Evolutionary conservation across 2,113 vertebrate genomes (phyloP).

Genomic region (Oncorhynchus mykiss): DNA sequence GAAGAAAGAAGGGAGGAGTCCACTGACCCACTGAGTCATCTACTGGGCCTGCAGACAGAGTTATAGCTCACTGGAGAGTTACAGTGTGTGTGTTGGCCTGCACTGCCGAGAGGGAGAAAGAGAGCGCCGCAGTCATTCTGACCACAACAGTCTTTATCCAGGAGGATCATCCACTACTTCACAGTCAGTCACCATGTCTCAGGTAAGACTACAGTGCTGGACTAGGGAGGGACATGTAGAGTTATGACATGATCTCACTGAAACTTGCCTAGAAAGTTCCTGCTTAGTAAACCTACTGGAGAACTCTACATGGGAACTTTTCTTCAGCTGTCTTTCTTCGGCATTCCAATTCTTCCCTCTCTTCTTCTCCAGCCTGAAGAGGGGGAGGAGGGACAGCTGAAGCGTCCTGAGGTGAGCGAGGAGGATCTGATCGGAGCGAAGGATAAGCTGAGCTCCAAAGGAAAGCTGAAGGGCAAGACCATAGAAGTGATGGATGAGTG

Average conservation of each 20-base stretch:
- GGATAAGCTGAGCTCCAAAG: slow-evolving; percentile 56
- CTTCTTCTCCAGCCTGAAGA: slow-evolving; percentile 44
- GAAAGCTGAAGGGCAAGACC: slow-evolving; percentile 87
- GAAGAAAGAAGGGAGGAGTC: slow-evolving; percentile 55
- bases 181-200: slow-evolving; percentile 59
- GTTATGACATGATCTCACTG: not conserved
- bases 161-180: slow-evolving; percentile 5
- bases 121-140: not conserved
- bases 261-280: not conserved
- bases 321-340: not conserved
- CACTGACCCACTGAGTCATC: slow-evolving; percentile 32
- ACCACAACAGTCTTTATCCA: slow-evolving; percentile 16
- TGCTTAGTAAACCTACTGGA: not conserved
- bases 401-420: slow-evolving; percentile 86
- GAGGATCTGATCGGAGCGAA: slow-evolving; percentile 86
- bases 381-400: slow-evolving; percentile 74
- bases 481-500: slow-evolving; percentile 92
- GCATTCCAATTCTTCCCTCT: not conserved
- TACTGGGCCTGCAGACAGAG: slow-evolving; percentile 39
- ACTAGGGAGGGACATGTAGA: not conserved
- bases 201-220: slow-evolving; percentile 47
- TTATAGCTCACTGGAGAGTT: slow-evolving; percentile 45
- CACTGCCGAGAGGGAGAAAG: slow-evolving; percentile 13
- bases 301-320: not conserved
- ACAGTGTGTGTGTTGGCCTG: slow-evolving; percentile 20